Base-by-base conservation (phyloP, 2,888 invertebrate genomes). In the Hirtodrosophila trivittata region DNA sequence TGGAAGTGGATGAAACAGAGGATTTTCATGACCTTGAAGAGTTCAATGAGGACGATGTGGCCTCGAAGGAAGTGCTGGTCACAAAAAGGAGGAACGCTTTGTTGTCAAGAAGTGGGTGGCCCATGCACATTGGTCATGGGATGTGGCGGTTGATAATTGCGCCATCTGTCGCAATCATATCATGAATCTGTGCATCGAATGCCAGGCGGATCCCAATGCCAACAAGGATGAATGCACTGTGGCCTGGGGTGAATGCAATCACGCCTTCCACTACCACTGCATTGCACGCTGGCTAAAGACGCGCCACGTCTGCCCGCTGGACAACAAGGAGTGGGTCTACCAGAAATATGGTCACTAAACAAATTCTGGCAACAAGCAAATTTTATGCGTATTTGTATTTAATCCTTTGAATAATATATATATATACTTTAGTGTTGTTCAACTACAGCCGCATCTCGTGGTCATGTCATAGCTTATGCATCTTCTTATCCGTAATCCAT, bases 31-130 rank as follows among this genome's bases (percentile, higher is more conserved):
- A 97, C n/a, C 13, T 59, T 16, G 72, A 77, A 2, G 86, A 82
- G 43, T 77, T 75, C 37, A 64, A 73, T 26, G 83, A 81, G 32
- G 78, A 87, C 13, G 73, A 78, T 12, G 26, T 46, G 6, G 57
- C 65, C 0, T 50, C 66, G n/a, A n/a, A 0, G 56, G 95, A 95
- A 70, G 95, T 95, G 58, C 94, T 95, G 66, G 95, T 94, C n/a
- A 95, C 94, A 88, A 95, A 94, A 87, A 96, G 85, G 97, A 96
- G 90, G 98, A 98, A 90, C 94, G 98, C 88, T 98, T 98, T 89
- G 98, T 97, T 94, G 98, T 98, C 0, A 98, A 98, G 92, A 98
- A 98, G 95, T 99, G 99, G 99, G 98, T 98, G 92, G 99, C 99
- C 42, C 99, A 99, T 12, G 99, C 99, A 26, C 92, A 99, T 9